Evolutionary conservation across 2,797 vertebrate genomes (phyloP), one percentile per base, ranked within the genome.

Genomic region (Delichon dasypus): DNA sequence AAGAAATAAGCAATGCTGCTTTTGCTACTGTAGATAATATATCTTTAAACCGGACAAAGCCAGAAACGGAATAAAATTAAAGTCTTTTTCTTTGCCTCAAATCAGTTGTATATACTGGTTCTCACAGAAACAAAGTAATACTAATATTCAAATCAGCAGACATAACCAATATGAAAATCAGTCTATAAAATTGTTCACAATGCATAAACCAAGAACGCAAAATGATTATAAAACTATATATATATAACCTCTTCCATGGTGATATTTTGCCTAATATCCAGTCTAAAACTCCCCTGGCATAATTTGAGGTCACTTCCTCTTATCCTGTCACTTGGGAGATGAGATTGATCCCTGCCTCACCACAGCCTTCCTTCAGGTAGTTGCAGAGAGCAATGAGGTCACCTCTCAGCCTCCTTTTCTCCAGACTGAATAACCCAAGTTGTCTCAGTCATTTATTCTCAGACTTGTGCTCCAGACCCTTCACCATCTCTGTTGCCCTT

Each of bases 401-500:
- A 11, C 38, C 38, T 38, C 38, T 38, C 38, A 38, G 38, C 38
- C 38, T 38, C 38, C 38, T 6, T 38, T 51, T 53, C 11, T 58
- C n/a, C 16, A 45, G 14, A 15, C 23, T 30, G 29, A 60, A 29
- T 15, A 65, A 25, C 32, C 6, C 19, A 38, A 51, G 40, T 8
- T n/a, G 4, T 29, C 29, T 34, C n/a, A 45, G 68, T 27, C 16
- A 15, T 7, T 60, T 29, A 5, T 34, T 26, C 5, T n/a, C 23
- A 32, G 45, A 50, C 6, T 5, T 23, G 29, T 55, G 40, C 34
- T 62, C 17, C 34, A 77, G 25, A 30, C 2, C 21, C 21, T 14
- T 48, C 0, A 0, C 20, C 42, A 34, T 6, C 8, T 48, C 16
- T 0, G 0, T 4, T 64, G 14, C 5, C 34, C 42, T 42, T 36